phyloP scores from a whole-genome alignment of 2,113 vertebrate species.

The Orthonyx spaldingii region DNA sequence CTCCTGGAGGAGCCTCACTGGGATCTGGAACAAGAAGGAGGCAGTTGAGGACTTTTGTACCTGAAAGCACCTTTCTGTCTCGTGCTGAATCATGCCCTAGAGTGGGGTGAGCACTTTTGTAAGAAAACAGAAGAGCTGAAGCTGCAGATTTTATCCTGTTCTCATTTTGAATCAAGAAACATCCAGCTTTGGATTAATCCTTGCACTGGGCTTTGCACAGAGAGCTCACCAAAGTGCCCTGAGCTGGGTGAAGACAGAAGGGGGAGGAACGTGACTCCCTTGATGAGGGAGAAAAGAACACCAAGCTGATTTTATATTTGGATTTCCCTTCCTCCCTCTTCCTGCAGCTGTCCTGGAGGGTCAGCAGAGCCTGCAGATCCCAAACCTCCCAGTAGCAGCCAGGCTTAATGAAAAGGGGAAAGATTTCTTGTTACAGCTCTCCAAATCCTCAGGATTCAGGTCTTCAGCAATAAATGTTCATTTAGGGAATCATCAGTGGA shows the following conservation, averaged over 20 bases:
- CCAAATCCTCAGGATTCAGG: background rate
- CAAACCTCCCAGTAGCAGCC: background rate
- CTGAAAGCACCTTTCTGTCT: background rate
- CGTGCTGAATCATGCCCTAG: background rate
- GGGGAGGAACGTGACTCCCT: background rate
- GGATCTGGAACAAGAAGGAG: background rate
- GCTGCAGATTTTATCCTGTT: background rate
- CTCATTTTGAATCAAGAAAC: background rate
- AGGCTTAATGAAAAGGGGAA: background rate
- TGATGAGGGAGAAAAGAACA: background rate
- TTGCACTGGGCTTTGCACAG: background rate
- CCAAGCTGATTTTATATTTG: background rate
- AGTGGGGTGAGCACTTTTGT: background rate
- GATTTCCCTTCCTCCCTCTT: background rate
- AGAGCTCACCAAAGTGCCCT: background rate
- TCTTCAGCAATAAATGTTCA: background rate
- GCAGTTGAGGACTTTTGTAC: rapidly evolving
- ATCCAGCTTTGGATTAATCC: background rate
- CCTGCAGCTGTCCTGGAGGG: background rate
- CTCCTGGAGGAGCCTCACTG: background rate
- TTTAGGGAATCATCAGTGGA: background rate
- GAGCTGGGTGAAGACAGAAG: background rate
- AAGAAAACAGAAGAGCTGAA: background rate
- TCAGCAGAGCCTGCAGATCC: background rate
- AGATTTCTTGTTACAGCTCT: background rate